Conservation (phyloP, 2,888 invertebrate species). For the Argynnis bischoffii region DNA sequence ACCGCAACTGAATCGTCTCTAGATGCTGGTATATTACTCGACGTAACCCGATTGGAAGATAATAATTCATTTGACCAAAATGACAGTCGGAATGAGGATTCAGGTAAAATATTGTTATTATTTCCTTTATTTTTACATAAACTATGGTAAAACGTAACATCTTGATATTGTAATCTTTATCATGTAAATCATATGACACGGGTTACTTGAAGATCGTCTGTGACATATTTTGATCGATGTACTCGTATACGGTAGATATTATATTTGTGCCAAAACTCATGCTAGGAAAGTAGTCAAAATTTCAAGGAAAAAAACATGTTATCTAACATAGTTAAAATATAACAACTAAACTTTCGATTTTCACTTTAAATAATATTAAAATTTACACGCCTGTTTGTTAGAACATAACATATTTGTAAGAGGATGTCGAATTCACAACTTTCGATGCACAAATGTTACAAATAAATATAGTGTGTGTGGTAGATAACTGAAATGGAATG, state of each 20-base stretch:
- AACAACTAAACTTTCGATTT: constrained; percentile 1
- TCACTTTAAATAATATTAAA: constrained; percentile 6
- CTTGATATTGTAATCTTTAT: background rate
- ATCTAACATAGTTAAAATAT: background rate
- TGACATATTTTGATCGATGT: constrained; percentile 30
- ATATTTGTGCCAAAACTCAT: too few relatives aligned
- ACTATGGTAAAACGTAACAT: background rate
- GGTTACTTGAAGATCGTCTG: constrained; percentile 7
- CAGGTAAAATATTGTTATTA: constrained; percentile 57
- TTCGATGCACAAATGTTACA: background rate
- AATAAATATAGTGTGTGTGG: background rate
- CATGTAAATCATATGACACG: constrained; percentile 11
- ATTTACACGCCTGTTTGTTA: background rate
- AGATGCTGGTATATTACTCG: constrained; percentile 72
- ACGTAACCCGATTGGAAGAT: constrained; percentile 68
- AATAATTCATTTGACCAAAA: constrained; percentile 55
- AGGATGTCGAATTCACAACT: background rate
- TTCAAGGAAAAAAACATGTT: too few relatives aligned
- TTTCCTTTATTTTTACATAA: background rate
- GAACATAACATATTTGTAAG: background rate
- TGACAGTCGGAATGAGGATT: constrained; percentile 51
- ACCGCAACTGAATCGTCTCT: constrained; percentile 71
- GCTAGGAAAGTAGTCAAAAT: too few relatives aligned
- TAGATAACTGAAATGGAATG: background rate
- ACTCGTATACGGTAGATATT: background rate